A percentile compares a stretch with the other conserved stretches of the same genome.
Evolutionary conservation across 2,888 invertebrate genomes (phyloP).

Genomic region (Lasioglossum marginatum): DNA sequence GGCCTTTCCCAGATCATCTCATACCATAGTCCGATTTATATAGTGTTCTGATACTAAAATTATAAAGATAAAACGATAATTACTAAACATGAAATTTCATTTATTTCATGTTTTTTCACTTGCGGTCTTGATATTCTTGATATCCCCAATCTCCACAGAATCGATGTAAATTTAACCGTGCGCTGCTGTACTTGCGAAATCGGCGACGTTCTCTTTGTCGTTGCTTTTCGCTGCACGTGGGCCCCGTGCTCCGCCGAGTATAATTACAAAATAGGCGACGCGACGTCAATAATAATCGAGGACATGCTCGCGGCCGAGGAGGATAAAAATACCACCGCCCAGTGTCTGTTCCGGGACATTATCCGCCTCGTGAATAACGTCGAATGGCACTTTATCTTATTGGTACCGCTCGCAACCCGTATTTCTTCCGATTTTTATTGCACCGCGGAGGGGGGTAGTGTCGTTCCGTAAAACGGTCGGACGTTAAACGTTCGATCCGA

Average conservation of each 20-base stretch:
- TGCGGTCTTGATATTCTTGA: too few species aligned
- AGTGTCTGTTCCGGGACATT: not conserved
- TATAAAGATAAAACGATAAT: too few species aligned
- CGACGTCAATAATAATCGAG: conserved; percentile 22
- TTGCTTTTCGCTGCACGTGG: not conserved
- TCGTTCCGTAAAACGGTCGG: conserved; percentile 5
- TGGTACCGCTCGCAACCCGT: conserved; percentile 8
- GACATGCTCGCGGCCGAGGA: not conserved
- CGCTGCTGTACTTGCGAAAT: too few species aligned
- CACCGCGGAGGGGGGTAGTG: not conserved
- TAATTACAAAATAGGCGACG: conserved; percentile 18
- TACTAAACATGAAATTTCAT: too few species aligned
- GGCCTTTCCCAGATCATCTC: too few species aligned
- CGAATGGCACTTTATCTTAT: conserved; percentile 15
- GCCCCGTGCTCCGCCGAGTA: not conserved
- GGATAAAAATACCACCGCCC: not conserved
- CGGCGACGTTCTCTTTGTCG: conserved; percentile 3
- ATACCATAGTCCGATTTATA: too few species aligned
- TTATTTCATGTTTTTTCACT: too few species aligned
- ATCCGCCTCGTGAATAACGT: conserved; percentile 11
- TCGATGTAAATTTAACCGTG: too few species aligned
- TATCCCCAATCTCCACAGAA: too few species aligned
- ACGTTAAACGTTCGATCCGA: conserved; percentile 3
- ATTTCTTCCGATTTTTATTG: conserved; percentile 20
- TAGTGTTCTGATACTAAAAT: too few species aligned